Evolutionary conservation across 2,113 vertebrate species (phyloP).

Genomic region (Toxotes chatareus): DNA sequence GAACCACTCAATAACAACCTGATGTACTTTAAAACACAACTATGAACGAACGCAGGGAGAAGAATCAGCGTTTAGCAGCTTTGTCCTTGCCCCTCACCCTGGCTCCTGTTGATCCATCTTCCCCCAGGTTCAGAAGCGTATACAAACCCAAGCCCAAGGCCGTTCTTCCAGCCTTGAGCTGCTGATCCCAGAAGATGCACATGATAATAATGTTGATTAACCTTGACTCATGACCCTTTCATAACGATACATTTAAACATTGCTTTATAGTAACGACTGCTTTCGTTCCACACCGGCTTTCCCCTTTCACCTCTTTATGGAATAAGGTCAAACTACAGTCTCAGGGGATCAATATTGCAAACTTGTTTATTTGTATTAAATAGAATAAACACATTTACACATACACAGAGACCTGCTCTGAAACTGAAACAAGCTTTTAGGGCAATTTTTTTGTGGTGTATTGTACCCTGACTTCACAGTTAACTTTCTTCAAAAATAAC

Average conservation of each 20-base stretch:
- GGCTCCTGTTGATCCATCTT: constrained; percentile 31
- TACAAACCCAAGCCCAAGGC: constrained; percentile 11
- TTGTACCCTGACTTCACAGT: no score
- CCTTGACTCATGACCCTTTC: constrained; percentile 43
- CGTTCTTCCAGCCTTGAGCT: constrained; percentile 42
- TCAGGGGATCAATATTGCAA: not conserved
- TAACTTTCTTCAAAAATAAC: not conserved
- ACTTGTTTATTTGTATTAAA: not conserved
- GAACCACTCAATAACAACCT: constrained; percentile 51
- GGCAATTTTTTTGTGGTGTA: not conserved
- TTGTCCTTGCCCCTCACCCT: constrained; percentile 60
- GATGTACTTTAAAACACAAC: constrained; percentile 44
- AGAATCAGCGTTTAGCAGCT: constrained; percentile 39
- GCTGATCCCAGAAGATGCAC: constrained; percentile 20
- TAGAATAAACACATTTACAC: not conserved
- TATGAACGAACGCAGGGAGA: constrained; percentile 31
- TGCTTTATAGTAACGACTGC: constrained; percentile 18
- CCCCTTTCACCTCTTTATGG: constrained; percentile 34
- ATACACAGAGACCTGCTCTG: not conserved
- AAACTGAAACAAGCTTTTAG: not conserved
- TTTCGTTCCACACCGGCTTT: constrained; percentile 4
- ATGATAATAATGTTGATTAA: constrained; percentile 45
- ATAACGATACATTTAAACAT: constrained; percentile 32
- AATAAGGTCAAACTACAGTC: constrained; percentile 9
- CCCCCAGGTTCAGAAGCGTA: not conserved